Percentiles rank a stretch among this genome's conserved stretches.
phyloP scores from a whole-genome alignment of 2,888 invertebrate species.

The Ormyrus pomaceus region DNA sequence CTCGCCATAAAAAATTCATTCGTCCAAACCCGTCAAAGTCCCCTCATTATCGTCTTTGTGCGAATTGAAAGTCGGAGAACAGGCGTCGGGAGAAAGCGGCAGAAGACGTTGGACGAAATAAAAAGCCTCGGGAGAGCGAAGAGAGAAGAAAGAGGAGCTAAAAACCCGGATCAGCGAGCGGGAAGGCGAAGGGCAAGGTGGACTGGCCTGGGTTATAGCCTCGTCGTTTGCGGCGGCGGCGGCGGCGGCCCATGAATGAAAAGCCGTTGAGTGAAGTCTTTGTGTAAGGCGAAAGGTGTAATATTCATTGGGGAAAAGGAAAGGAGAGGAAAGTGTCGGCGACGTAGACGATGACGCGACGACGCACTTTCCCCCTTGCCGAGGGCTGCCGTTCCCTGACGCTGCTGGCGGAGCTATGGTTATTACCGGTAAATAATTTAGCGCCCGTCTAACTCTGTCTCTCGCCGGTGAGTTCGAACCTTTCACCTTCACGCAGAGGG shows the following conservation, averaged over 20 bases:
- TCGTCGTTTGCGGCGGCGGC: not conserved
- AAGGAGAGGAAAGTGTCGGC: not conserved
- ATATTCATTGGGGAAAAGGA: slow-evolving; percentile 44
- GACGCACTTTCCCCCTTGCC: slow-evolving; percentile 27
- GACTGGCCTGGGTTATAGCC: slow-evolving; percentile 31
- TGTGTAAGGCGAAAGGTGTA: slow-evolving; percentile 33
- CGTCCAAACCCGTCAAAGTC: slow-evolving; percentile 28
- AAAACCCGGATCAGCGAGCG: slow-evolving; percentile 59
- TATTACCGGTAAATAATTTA: slow-evolving; percentile 55
- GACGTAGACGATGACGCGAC: not conserved
- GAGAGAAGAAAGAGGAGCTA: slow-evolving; percentile 25
- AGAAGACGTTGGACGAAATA: not conserved
- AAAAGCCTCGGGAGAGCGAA: slow-evolving; percentile 4
- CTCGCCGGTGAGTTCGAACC: slow-evolving; percentile 28
- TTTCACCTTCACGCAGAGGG: not conserved
- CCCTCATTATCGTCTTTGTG: slow-evolving; percentile 36
- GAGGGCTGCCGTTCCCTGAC: not conserved
- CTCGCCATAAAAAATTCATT: slow-evolving; percentile 20
- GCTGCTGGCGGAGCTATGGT: slow-evolving; percentile 14
- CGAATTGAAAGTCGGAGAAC: slow-evolving; percentile 30
- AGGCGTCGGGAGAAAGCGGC: slow-evolving; percentile 21
- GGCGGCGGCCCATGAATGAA: slow-evolving; percentile 36
- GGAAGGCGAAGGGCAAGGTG: slow-evolving; percentile 65
- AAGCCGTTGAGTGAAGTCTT: slow-evolving; percentile 47
- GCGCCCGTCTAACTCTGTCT: slow-evolving; percentile 46